Evolutionary conservation across 2,113 vertebrate species (phyloP).

Genomic region (Colinus virginianus): DNA sequence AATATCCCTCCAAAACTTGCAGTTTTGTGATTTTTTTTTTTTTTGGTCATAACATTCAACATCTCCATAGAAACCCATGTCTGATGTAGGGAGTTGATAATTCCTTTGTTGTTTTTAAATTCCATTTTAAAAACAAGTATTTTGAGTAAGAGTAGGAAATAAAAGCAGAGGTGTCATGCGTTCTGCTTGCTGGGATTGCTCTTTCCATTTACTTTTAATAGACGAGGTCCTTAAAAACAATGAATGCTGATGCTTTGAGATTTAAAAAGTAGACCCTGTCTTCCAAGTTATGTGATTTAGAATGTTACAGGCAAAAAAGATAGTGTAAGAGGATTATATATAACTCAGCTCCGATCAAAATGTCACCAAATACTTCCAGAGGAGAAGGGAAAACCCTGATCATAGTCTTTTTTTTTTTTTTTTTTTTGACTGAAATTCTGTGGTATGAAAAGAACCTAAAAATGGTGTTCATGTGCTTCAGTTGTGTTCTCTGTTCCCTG

Average conservation of each 20-base stretch:
- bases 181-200: not conserved
- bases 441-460: not conserved
- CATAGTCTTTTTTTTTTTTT: not conserved
- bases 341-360: not conserved
- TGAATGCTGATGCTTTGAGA: not conserved
- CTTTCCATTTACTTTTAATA: not conserved
- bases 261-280: not conserved
- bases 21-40: not conserved
- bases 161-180: not conserved
- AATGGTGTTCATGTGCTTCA: not conserved
- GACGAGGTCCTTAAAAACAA: not conserved
- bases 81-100: not conserved
- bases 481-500: not conserved
- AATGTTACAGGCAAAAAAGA: not conserved
- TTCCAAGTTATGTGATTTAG: not conserved
- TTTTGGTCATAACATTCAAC: not conserved
- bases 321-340: not conserved
- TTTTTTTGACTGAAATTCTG: not conserved
- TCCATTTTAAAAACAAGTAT: not conserved
- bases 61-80: not conserved
- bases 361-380: not conserved
- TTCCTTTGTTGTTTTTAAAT: not conserved
- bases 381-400: not conserved
- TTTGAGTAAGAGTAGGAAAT: not conserved
- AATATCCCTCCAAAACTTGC: not conserved